Conservation (phyloP, 2,113 vertebrate genomes). For the Bubo scandiacus region DNA sequence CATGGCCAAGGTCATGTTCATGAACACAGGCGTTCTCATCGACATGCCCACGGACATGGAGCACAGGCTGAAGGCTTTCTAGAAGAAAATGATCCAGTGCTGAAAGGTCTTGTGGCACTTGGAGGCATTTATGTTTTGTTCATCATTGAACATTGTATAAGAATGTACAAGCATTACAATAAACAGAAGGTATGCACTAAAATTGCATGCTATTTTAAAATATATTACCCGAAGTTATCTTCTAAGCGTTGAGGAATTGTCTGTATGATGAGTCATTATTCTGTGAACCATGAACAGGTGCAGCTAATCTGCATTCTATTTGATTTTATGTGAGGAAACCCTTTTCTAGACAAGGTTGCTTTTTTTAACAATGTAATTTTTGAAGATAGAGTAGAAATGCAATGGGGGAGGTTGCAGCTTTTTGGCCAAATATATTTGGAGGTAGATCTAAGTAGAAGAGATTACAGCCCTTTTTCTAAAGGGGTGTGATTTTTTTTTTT, state of each 20-base stretch:
- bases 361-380: neutral
- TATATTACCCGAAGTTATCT: fast-evolving
- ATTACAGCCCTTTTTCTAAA: neutral
- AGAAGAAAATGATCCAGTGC: constrained; percentile 87
- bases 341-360: neutral
- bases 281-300: neutral
- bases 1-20: constrained; percentile 37
- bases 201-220: neutral
- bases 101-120: constrained; percentile 93
- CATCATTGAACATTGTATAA: constrained; percentile 95
- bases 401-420: neutral
- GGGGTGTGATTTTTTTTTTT: neutral
- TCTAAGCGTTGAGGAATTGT: neutral
- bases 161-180: constrained; percentile 95
- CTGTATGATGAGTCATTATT: neutral
- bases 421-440: neutral
- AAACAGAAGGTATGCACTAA: constrained; percentile 78
- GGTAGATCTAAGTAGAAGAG: neutral
- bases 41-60: constrained; percentile 54
- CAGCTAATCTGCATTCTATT: neutral
- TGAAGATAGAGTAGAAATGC: neutral
- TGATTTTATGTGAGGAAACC: neutral
- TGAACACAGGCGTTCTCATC: constrained; percentile 65
- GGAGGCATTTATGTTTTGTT: constrained; percentile 96
- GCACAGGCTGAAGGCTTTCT: constrained; percentile 59